These are phyloP conservation scores for Sipha maydis DNA, from an alignment of 2,888 invertebrate species.

Conservation along the genomic window DNA sequence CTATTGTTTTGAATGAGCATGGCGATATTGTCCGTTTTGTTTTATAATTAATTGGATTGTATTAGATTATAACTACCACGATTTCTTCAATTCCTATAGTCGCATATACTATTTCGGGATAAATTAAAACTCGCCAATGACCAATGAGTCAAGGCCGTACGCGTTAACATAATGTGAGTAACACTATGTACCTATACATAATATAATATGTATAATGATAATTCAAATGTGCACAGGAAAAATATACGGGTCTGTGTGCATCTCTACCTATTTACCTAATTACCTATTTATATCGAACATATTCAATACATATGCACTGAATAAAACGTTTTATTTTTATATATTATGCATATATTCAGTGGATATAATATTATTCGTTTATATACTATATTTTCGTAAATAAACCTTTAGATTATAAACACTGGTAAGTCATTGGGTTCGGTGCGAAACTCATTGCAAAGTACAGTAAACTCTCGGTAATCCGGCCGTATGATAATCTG, in stretches of 20 bases:
- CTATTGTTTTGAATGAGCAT: background rate
- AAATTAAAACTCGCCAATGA: background rate
- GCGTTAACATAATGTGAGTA: background rate
- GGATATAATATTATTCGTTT: background rate
- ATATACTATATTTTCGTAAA: background rate
- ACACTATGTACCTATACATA: background rate
- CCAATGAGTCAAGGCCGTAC: constrained; percentile 1
- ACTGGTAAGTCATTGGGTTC: too few relatives aligned
- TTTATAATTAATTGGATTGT: constrained; percentile 19
- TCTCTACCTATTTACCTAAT: background rate
- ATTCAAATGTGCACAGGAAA: background rate
- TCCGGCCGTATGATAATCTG: too few relatives aligned
- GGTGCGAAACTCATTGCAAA: too few relatives aligned
- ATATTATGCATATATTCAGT: background rate
- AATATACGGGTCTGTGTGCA: background rate
- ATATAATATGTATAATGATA: background rate
- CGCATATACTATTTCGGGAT: background rate
- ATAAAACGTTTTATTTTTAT: background rate
- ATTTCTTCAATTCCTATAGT: background rate
- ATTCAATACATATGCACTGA: background rate
- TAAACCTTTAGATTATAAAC: too few relatives aligned
- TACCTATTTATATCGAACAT: background rate
- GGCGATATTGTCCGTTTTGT: background rate
- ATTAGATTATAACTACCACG: background rate
- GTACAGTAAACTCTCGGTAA: too few relatives aligned